These are phyloP conservation scores for Lasioglossum marginatum DNA, from an alignment of 2,888 invertebrate genomes.

Conservation along the genomic window DNA sequence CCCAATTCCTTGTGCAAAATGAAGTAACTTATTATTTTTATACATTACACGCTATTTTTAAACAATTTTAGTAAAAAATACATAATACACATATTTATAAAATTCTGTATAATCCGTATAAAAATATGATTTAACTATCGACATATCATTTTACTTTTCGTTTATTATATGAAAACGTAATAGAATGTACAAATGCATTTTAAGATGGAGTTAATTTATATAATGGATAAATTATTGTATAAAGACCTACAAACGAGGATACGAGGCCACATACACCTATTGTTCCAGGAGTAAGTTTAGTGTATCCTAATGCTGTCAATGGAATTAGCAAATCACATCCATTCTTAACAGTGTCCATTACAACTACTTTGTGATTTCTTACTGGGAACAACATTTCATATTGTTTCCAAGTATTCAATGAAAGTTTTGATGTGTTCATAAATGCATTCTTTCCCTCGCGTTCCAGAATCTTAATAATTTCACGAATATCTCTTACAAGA, in stretches of 20 bases:
- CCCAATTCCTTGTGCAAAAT: neutral
- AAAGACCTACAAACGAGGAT: conserved; percentile 92
- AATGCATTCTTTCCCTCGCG: conserved; percentile 59
- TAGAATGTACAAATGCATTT: conserved; percentile 25
- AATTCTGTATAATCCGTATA: neutral
- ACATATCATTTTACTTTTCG: neutral
- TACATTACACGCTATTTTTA: conserved; percentile 10
- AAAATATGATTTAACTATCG: conserved; percentile 20
- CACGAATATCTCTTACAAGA: conserved; percentile 93
- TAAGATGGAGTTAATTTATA: conserved; percentile 90
- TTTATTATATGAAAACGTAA: conserved; percentile 17
- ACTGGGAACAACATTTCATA: conserved; percentile 72
- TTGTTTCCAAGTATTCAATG: conserved; percentile 47
- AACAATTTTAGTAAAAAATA: neutral
- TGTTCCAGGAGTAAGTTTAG: conserved; percentile 91
- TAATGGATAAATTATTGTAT: conserved; percentile 91
- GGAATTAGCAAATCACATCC: conserved; percentile 95
- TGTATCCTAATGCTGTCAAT: conserved; percentile 91
- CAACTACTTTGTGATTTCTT: conserved; percentile 87
- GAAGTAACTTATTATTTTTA: neutral
- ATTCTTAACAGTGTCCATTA: conserved; percentile 94
- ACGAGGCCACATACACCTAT: conserved; percentile 92
- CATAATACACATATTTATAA: conserved; percentile 2
- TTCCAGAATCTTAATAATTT: conserved; percentile 89
- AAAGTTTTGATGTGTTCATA: conserved; percentile 27